A percentile compares a stretch with the other conserved stretches of the same genome.
These are phyloP conservation scores for Calypte anna DNA, from an alignment of 2,113 vertebrate species.

Conservation along the genomic window DNA sequence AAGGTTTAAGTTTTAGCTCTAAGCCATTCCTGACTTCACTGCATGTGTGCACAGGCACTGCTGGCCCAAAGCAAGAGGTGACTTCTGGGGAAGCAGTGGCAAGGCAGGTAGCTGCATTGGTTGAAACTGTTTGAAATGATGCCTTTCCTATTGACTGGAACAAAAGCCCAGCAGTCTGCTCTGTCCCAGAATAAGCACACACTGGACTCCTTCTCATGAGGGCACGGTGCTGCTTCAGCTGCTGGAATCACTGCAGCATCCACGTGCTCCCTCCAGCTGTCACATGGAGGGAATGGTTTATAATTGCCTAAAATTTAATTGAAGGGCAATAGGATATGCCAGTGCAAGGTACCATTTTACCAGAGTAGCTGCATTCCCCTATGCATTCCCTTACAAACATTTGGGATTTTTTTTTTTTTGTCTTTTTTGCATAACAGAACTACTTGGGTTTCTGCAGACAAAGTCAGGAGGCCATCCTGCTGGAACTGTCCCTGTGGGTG, in stretches of 20 bases:
- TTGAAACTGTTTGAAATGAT: not conserved
- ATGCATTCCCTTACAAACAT: not conserved
- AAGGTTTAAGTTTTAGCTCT: not conserved
- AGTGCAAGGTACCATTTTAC: not conserved
- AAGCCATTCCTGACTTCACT: not conserved
- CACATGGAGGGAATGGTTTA: not conserved
- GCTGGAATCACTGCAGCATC: not conserved
- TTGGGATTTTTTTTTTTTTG: not conserved
- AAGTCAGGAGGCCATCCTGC: not conserved
- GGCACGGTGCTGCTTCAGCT: not conserved
- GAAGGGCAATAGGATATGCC: not conserved
- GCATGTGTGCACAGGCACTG: fast-evolving
- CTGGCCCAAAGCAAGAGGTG: not conserved
- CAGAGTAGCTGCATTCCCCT: not conserved
- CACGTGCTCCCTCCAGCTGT: not conserved
- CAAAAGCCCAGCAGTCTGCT: not conserved
- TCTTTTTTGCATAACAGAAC: not conserved
- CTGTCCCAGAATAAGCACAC: not conserved
- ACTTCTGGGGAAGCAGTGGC: not conserved
- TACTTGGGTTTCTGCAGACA: fast-evolving
- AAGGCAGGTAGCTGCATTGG: not conserved
- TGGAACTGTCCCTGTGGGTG: not conserved
- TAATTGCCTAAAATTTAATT: not conserved
- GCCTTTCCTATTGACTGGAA: not conserved
- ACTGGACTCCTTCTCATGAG: not conserved